phyloP scores from a whole-genome alignment of 2,797 vertebrate genomes.

The Manis crassicaudata region DNA sequence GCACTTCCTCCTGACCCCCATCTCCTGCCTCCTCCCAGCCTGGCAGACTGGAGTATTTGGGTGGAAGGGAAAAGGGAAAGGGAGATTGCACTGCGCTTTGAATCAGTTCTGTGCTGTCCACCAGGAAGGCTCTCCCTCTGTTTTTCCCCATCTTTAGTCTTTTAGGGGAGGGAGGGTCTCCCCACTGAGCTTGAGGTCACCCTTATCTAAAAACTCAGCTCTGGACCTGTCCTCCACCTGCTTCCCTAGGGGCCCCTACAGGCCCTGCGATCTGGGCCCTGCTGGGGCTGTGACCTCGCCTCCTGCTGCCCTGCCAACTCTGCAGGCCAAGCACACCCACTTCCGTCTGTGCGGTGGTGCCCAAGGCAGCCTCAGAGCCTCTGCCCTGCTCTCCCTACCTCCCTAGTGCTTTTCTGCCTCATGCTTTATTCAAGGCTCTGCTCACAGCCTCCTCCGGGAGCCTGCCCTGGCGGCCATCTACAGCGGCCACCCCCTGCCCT shows the following conservation, averaged over 20 bases:
- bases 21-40: background rate
- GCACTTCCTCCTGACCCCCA: rapidly evolving
- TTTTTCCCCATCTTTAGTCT: background rate
- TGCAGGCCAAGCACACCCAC: rapidly evolving
- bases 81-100: too few relatives aligned
- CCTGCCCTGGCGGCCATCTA: background rate
- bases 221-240: background rate
- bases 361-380: background rate
- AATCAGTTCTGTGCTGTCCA: rapidly evolving
- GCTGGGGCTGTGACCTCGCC: background rate
- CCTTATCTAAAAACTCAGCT: background rate
- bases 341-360: background rate
- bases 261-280: background rate
- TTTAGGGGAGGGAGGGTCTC: background rate
- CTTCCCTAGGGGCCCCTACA: background rate
- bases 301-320: rapidly evolving
- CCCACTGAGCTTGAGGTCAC: background rate
- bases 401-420: background rate
- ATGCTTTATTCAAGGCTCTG: background rate
- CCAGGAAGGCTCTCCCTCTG: rapidly evolving
- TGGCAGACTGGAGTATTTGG: rapidly evolving
- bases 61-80: background rate
- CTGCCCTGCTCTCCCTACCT: background rate
- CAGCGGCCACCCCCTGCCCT: rapidly evolving
- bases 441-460: background rate